Conservation (phyloP, 2,888 invertebrate species). For the Leptura quadrifasciata region DNA sequence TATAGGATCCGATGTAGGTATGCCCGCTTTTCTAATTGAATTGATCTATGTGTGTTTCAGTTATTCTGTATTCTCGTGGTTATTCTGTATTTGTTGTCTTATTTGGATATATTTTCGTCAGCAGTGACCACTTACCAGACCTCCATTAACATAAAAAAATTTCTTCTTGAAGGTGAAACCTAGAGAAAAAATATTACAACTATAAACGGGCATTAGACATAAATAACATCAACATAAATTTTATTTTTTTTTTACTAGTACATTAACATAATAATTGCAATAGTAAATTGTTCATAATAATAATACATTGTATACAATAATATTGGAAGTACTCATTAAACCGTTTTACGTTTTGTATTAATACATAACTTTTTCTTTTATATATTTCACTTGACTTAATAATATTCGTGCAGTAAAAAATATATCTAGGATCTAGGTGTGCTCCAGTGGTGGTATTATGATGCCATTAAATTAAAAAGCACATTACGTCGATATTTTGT, state of each 20-base stretch:
- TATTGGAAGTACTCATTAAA: not conserved
- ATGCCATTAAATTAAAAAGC: constrained; percentile 31
- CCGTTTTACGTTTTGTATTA: not conserved
- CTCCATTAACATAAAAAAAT: not conserved
- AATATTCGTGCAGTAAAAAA: constrained; percentile 27
- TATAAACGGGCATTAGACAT: not conserved
- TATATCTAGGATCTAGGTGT: constrained; percentile 42
- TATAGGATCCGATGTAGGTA: too few species aligned
- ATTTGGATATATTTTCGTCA: too few species aligned
- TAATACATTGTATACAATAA: not conserved
- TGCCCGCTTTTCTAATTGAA: too few species aligned
- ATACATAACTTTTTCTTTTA: not conserved
- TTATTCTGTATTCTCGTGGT: too few species aligned
- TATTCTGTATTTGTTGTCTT: too few species aligned
- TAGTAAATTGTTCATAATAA: not conserved
- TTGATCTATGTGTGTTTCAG: too few species aligned
- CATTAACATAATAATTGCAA: not conserved
- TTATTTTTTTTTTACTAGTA: not conserved
- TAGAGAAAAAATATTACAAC: not conserved
- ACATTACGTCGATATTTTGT: not conserved
- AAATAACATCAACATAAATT: not conserved
- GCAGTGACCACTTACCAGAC: too few species aligned
- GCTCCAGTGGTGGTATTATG: constrained; percentile 20
- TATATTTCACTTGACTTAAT: not conserved
- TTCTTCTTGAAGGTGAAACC: not conserved